Base-by-base conservation (phyloP, 2,888 invertebrate genomes). In the Sceliomorpha sp. region DNA sequence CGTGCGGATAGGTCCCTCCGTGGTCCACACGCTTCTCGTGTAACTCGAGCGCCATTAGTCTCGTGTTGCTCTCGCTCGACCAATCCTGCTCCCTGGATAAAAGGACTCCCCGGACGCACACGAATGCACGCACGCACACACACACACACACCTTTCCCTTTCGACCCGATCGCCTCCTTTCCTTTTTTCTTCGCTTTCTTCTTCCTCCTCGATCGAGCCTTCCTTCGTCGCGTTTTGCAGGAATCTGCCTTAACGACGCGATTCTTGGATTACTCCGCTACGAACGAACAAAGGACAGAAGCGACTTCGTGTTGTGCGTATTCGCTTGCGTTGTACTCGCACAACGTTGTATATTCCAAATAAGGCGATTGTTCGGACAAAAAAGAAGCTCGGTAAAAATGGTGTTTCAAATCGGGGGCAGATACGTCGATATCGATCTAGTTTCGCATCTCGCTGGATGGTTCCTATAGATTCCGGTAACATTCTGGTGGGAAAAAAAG, bases 31-130 rank as follows among this genome's bases (percentile, higher is more conserved):
- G 48, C 42, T 39, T 34, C 56, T 27, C 32, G 44, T 37, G 15
- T n/a, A 6, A 14, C 32, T 44, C 68, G 67, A 66, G 70, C 59
- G 69, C 56, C 37, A 60, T 56, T 60, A 37, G 55, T 34, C 7
- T 29, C 37, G 13, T 32, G 10, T 34, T 31, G 39, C 15, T 31
- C 29, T 17, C n/a, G n/a, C 13, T 29, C 45, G 53, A 31, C 60
- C 59, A 59, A 45, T 34, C 60, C 13, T 17, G 36, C 31, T 15
- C 29, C 13, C 14, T 5, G 20, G 20, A 20, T 20, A n/a, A n/a
- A 20, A 20, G 15, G 10, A 15, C 24, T 15, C 7, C 44, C 15
- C 31, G 44, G 31, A 12, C 10, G 6, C 32, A 6, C 31, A 12
- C 29, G 20, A 13, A 1, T 24, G 32, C 14, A 7, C 29, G 36